Evolutionary conservation across 2,888 invertebrate genomes (phyloP).

Genomic region (Drosophila cognata): DNA sequence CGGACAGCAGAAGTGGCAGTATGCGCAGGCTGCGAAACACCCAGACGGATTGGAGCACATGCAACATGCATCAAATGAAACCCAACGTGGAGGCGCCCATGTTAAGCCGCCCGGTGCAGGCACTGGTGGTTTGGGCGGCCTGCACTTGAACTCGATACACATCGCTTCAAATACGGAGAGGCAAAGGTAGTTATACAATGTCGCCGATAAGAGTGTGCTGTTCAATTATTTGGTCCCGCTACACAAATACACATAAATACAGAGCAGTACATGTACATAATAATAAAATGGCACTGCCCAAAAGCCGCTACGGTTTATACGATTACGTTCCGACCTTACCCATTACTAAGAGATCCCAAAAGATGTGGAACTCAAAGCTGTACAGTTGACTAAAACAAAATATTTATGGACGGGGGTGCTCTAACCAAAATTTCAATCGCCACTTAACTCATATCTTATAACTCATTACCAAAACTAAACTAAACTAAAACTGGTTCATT

Average conservation of each 20-base stretch:
- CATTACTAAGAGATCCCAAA: slow-evolving; percentile 46
- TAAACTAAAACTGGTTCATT: slow-evolving; percentile 20
- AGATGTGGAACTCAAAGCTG: slow-evolving; percentile 56
- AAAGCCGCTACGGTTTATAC: slow-evolving; percentile 60
- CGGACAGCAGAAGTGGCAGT: slow-evolving; percentile 85
- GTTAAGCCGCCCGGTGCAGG: slow-evolving; percentile 59
- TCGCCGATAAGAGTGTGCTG: slow-evolving; percentile 37
- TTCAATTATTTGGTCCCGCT: slow-evolving; percentile 67
- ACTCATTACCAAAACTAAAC: slow-evolving; percentile 11
- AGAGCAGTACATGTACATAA: slow-evolving; percentile 37
- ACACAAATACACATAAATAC: slow-evolving; percentile 66
- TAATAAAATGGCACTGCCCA: slow-evolving; percentile 34
- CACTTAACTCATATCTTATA: slow-evolving; percentile 25
- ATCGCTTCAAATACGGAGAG: slow-evolving; percentile 67
- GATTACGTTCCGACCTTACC: slow-evolving; percentile 65
- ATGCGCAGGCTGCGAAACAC: slow-evolving; percentile 84
- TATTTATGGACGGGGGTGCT: slow-evolving; percentile 58
- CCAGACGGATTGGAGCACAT: slow-evolving; percentile 19
- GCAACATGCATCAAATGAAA: slow-evolving; percentile 52
- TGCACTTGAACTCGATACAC: slow-evolving; percentile 72
- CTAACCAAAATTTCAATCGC: slow-evolving; percentile 32
- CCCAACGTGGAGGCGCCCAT: slow-evolving; percentile 69
- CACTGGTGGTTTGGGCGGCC: slow-evolving; percentile 61
- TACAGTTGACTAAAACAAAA: slow-evolving; percentile 75
- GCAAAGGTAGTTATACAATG: slow-evolving; percentile 80